Evolutionary conservation across 2,797 vertebrate species (phyloP), one percentile per base, ranked within the genome.

Genomic region (Sparus aurata): DNA sequence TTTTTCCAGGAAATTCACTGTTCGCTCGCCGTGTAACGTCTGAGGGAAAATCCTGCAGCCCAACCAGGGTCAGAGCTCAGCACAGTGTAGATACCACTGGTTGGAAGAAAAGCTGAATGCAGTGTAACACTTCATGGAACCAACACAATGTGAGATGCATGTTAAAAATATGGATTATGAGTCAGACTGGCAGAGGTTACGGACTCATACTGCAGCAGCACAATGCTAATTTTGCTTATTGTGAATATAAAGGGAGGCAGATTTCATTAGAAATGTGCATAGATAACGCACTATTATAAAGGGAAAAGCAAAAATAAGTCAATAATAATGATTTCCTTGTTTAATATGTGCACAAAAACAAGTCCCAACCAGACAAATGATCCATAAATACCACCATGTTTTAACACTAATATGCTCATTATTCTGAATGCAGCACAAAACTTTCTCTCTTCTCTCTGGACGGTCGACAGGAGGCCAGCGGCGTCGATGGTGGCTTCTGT

Each of bases 201-300:
- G 15, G 15, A 20, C 12, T 23, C 16, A 20, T 30, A 16, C 7
- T 20, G 20, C n/a, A 55, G 41, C 13, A 34, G 13, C 1, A 57
- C 30, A 25, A 15, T 69, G 62, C 25, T 12, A 10, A 55, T 43
- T 69, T 16, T 63, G 25, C 47, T 72, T 16, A 11, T 34, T 57
- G 45, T 65, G 20, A 23, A 53, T 64, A 60, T 55, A 2, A 17
- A 68, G 15, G 13, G n/a, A 43, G 20, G 2, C 27, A 38, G 0
- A 45, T 34, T 38, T 61, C 54, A 45, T 60, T 63, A 49, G 15
- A 63, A 23, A 61, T 59, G 25, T 73, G 23, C 13, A 59, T 27
- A 25, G 2, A 55, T 64, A 4, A 34, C n/a, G 12, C 20, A 59
- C 17, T 54, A 7, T 38, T 61, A 23, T 49, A n/a, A 34, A 11